phyloP scores from a whole-genome alignment of 2,888 invertebrate genomes.

The Microctonus brassicae region DNA sequence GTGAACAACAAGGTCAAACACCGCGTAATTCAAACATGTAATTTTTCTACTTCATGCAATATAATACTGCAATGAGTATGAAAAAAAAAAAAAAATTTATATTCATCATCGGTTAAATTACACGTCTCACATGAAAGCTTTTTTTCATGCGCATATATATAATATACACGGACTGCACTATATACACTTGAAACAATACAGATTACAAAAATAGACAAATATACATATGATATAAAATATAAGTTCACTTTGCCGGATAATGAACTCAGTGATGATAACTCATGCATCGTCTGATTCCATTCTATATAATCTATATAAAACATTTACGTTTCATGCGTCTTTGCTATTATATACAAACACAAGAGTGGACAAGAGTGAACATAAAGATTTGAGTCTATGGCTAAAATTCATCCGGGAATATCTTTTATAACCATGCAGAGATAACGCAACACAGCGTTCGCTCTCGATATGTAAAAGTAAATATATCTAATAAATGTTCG shows the following conservation, averaged over 20 bases:
- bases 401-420: slow-evolving; percentile 29
- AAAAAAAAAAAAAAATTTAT: neutral
- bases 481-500: slow-evolving; percentile 19
- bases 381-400: slow-evolving; percentile 13
- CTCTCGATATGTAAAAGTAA: neutral
- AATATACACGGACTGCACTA: no score
- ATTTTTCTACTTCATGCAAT: neutral
- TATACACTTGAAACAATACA: neutral
- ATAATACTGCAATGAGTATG: neutral
- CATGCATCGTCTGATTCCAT: neutral
- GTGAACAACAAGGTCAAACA: neutral
- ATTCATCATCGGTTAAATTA: neutral
- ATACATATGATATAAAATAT: neutral
- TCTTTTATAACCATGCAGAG: slow-evolving; percentile 18
- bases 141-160: no score
- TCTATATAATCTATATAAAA: neutral
- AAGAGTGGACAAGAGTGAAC: neutral
- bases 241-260: neutral
- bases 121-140: neutral
- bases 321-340: neutral
- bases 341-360: neutral
- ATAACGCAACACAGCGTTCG: slow-evolving; percentile 6
- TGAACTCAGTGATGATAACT: neutral
- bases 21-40: neutral
- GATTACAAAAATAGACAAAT: neutral